A percentile compares a stretch with the other conserved stretches of the same genome.
Evolutionary conservation across 2,888 invertebrate genomes (phyloP).

Genomic region (Aelia acuminata): DNA sequence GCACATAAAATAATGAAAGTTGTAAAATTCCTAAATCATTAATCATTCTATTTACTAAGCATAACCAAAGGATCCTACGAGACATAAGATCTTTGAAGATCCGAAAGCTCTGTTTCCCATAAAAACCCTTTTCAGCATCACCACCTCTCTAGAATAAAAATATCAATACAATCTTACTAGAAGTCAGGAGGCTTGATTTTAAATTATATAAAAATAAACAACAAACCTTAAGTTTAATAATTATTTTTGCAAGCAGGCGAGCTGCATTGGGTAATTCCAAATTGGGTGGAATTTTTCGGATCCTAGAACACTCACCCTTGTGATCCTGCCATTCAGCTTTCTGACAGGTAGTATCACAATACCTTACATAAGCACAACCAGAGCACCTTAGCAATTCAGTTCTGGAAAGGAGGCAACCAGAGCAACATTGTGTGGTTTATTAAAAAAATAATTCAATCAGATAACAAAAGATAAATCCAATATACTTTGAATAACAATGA

Average conservation of each 20-base stretch:
- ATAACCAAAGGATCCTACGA: conserved; percentile 75
- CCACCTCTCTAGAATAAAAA: conserved; percentile 75
- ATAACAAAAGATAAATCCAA: conserved; percentile 62
- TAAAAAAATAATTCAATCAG: conserved; percentile 22
- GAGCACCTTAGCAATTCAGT: conserved; percentile 84
- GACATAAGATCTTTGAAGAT: conserved; percentile 92
- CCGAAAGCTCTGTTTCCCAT: conserved; percentile 78
- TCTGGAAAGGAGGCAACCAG: conserved; percentile 71
- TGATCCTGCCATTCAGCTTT: conserved; percentile 85
- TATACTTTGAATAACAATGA: conserved; percentile 81
- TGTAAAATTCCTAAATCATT: not conserved
- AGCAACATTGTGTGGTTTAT: conserved; percentile 14
- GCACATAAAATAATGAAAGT: not conserved
- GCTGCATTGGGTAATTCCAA: conserved; percentile 86
- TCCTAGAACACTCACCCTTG: conserved; percentile 85
- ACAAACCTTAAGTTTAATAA: conserved; percentile 75
- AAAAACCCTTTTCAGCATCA: conserved; percentile 77
- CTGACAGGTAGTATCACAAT: conserved; percentile 87
- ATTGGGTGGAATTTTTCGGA: conserved; percentile 78
- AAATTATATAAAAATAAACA: not conserved
- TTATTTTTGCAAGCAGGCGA: conserved; percentile 82
- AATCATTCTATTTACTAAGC: not conserved
- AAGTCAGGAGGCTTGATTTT: not conserved
- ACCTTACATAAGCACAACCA: conserved; percentile 84
- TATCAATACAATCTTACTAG: not conserved